Percentiles rank a stretch among this genome's conserved stretches.
These are phyloP conservation scores for Sthenelais limicola DNA, from an alignment of 2,888 invertebrate genomes.

Conservation along the genomic window DNA sequence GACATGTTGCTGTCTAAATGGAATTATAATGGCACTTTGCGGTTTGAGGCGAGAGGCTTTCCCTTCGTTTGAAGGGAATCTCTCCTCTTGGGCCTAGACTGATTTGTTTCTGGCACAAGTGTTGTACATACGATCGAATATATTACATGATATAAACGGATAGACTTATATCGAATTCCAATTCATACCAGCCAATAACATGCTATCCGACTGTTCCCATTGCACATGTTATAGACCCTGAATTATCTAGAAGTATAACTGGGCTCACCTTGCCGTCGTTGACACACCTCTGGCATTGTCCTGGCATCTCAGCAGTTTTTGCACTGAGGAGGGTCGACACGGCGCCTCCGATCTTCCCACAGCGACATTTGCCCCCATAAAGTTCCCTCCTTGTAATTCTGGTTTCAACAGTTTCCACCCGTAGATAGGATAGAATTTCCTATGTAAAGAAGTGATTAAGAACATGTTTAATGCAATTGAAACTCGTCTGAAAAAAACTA, in stretches of 20 bases:
- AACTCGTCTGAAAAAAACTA: background rate
- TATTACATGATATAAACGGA: too few species aligned
- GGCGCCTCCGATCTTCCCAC: slow-evolving; percentile 6
- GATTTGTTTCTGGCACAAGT: too few species aligned
- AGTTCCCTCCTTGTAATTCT: background rate
- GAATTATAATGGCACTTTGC: too few species aligned
- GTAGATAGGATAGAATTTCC: slow-evolving; percentile 24
- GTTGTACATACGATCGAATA: too few species aligned
- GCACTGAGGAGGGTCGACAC: background rate
- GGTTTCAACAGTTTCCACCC: background rate
- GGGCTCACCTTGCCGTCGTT: slow-evolving; percentile 27
- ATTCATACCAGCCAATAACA: too few species aligned
- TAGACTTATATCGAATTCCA: too few species aligned
- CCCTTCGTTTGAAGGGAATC: too few species aligned
- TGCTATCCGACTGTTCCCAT: too few species aligned
- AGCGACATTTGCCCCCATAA: slow-evolving; percentile 6
- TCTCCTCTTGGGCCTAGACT: too few species aligned
- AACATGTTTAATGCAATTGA: background rate
- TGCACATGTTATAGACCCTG: too few species aligned
- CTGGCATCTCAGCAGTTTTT: background rate
- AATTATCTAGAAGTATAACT: background rate
- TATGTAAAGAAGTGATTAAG: background rate
- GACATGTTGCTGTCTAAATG: too few species aligned
- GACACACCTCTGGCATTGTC: slow-evolving; percentile 34
- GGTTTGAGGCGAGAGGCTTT: too few species aligned